Evolutionary conservation across 2,113 vertebrate species (phyloP).

Genomic region (Pholis gunnellus): DNA sequence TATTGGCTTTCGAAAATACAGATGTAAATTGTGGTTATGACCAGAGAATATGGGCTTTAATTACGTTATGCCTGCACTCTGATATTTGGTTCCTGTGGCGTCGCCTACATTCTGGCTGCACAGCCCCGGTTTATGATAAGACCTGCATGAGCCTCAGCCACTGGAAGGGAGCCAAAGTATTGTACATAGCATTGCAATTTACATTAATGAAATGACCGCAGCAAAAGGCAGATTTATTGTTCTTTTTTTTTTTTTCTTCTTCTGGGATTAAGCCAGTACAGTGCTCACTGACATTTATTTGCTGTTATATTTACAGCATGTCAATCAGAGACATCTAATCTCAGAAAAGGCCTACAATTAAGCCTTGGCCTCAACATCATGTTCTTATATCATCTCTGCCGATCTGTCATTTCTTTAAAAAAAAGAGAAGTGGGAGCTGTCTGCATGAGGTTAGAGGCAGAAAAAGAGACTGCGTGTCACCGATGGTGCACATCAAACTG

Average conservation of each 20-base stretch:
- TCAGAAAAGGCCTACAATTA: slow-evolving; percentile 78
- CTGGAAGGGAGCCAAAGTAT: slow-evolving; percentile 74
- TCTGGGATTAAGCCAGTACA: slow-evolving; percentile 70
- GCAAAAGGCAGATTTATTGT: slow-evolving; percentile 76
- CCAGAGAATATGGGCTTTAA: slow-evolving; percentile 63
- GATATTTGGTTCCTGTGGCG: slow-evolving; percentile 71
- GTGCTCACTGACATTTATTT: slow-evolving; percentile 75
- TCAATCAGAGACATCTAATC: slow-evolving; percentile 80
- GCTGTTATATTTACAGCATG: slow-evolving; percentile 79
- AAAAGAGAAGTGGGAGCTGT: slow-evolving; percentile 30
- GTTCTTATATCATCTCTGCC: slow-evolving; percentile 50
- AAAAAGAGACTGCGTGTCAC: slow-evolving; percentile 44
- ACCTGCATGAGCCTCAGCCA: slow-evolving; percentile 60
- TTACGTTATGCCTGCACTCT: slow-evolving; percentile 65
- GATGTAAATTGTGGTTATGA: slow-evolving; percentile 68
- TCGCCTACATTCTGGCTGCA: slow-evolving; percentile 61
- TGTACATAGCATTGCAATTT: slow-evolving; percentile 79
- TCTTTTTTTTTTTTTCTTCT: slow-evolving; percentile 62
- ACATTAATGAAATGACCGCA: slow-evolving; percentile 80
- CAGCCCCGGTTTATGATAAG: slow-evolving; percentile 59
- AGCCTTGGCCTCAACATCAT: slow-evolving; percentile 58
- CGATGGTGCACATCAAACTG: slow-evolving; percentile 61
- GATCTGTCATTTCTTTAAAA: slow-evolving; percentile 28
- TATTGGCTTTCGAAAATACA: slow-evolving; percentile 55
- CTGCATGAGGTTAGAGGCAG: slow-evolving; percentile 18